A percentile compares a stretch with the other conserved stretches of the same genome.
Conservation (phyloP, 2,797 vertebrate genomes). For the Sandelia bainsii region DNA sequence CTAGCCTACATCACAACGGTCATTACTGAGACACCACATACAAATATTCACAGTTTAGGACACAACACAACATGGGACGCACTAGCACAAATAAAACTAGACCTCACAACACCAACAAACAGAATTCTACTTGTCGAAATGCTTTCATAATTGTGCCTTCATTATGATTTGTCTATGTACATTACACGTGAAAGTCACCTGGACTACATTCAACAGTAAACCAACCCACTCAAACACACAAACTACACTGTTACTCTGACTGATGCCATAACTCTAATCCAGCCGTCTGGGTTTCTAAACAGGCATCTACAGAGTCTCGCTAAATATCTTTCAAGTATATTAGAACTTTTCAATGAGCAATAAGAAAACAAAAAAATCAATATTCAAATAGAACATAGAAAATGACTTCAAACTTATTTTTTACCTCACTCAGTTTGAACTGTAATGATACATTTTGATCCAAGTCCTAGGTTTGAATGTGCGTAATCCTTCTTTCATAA, state of each 20-base stretch:
- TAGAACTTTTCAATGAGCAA: slow-evolving; percentile 80
- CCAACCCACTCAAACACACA: slow-evolving; percentile 75
- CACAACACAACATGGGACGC: slow-evolving; percentile 83
- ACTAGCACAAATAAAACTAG: slow-evolving; percentile 79
- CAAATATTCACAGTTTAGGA: slow-evolving; percentile 88
- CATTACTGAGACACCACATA: slow-evolving; percentile 84
- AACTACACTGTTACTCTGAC: slow-evolving; percentile 79
- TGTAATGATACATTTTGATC: slow-evolving; percentile 74
- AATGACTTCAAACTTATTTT: slow-evolving; percentile 67
- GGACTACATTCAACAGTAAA: slow-evolving; percentile 85
- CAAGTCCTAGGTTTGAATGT: slow-evolving; percentile 73
- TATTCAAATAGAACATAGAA: slow-evolving; percentile 59
- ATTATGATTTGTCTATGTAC: slow-evolving; percentile 83
- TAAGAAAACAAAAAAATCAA: slow-evolving; percentile 47
- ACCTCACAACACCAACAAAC: slow-evolving; percentile 71
- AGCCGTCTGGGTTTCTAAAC: slow-evolving; percentile 58
- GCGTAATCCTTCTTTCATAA: slow-evolving; percentile 78
- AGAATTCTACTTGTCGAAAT: slow-evolving; percentile 70
- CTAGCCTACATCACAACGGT: slow-evolving; percentile 80
- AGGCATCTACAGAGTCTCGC: slow-evolving; percentile 73
- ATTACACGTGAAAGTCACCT: slow-evolving; percentile 81
- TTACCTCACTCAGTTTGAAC: slow-evolving; percentile 67
- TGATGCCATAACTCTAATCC: slow-evolving; percentile 67
- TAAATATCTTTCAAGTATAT: slow-evolving; percentile 86
- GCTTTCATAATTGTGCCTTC: slow-evolving; percentile 80